Evolutionary conservation across 2,113 vertebrate species (phyloP).

Genomic region (Speoplatyrhinus poulsoni): DNA sequence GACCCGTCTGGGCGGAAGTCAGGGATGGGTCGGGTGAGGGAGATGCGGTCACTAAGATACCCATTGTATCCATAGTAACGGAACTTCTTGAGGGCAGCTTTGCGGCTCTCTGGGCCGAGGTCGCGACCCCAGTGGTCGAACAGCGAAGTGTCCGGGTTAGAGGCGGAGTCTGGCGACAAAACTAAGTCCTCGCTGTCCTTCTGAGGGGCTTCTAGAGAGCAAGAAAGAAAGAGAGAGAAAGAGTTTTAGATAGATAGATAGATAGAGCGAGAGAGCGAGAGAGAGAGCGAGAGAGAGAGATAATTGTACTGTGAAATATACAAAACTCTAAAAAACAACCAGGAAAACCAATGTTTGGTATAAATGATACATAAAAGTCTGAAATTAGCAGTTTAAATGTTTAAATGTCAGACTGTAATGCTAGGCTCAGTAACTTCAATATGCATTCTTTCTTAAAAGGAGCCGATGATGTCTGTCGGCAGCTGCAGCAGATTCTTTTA

Average conservation of each 20-base stretch:
- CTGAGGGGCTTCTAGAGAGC: slow-evolving; percentile 80
- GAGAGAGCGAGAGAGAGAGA: neutral
- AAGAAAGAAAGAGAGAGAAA: neutral
- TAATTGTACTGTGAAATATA: neutral
- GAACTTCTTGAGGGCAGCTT: slow-evolving; percentile 88
- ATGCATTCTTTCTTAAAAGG: too few relatives aligned
- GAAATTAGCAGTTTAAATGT: too few relatives aligned
- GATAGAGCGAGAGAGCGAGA: neutral
- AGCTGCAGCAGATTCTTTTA: too few relatives aligned
- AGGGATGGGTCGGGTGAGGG: slow-evolving; percentile 84
- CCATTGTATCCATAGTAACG: slow-evolving; percentile 96
- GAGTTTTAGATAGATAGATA: neutral
- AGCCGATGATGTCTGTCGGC: too few relatives aligned
- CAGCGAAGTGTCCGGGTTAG: slow-evolving; percentile 81
- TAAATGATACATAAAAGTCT: too few relatives aligned
- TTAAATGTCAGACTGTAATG: too few relatives aligned
- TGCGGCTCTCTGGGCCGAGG: slow-evolving; percentile 85
- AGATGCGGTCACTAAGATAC: slow-evolving; percentile 93
- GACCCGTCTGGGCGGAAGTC: slow-evolving; percentile 91
- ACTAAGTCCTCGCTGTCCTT: slow-evolving; percentile 78
- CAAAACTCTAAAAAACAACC: neutral
- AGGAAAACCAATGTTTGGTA: too few relatives aligned
- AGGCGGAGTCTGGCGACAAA: slow-evolving; percentile 75
- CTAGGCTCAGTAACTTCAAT: too few relatives aligned
- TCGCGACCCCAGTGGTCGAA: slow-evolving; percentile 94